A percentile compares a stretch with the other conserved stretches of the same genome.
phyloP scores from a whole-genome alignment of 2,888 invertebrate genomes.

The Eupeodes latifasciatus region DNA sequence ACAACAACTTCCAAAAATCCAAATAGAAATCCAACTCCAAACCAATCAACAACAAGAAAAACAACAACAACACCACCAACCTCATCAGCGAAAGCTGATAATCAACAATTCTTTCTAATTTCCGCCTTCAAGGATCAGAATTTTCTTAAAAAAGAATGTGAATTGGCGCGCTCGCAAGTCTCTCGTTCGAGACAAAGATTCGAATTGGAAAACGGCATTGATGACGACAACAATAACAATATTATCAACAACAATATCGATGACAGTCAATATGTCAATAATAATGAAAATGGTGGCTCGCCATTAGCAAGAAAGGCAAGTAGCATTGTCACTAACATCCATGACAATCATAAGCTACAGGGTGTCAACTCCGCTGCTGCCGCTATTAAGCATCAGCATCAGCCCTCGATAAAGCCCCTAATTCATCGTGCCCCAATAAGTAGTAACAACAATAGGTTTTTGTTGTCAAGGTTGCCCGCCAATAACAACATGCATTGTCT shows the following conservation, averaged over 20 bases:
- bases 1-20: conserved; percentile 45
- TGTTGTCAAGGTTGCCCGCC: conserved; percentile 61
- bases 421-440: conserved; percentile 73
- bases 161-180: conserved; percentile 83
- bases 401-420: conserved; percentile 72
- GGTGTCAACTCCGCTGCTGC: conserved; percentile 8
- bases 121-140: conserved; percentile 82
- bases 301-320: conserved; percentile 59
- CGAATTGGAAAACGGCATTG: conserved; percentile 54
- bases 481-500: conserved; percentile 76
- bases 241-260: conserved; percentile 47
- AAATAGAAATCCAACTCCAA: conserved; percentile 20
- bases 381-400: conserved; percentile 21
- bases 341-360: conserved; percentile 75
- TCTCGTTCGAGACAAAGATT: conserved; percentile 63
- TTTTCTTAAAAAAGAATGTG: conserved; percentile 83
- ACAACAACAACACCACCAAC: conserved; percentile 15
- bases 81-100: conserved; percentile 80
- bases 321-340: conserved; percentile 77
- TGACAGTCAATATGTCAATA: conserved; percentile 55
- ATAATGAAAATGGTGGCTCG: conserved; percentile 64
- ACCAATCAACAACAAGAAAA: no score
- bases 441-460: conserved; percentile 56
- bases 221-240: conserved; percentile 57
- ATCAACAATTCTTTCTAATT: conserved; percentile 81